Base-by-base conservation (phyloP, 1,140 invertebrate genomes). In the Diachasmimorpha longicaudata region DNA sequence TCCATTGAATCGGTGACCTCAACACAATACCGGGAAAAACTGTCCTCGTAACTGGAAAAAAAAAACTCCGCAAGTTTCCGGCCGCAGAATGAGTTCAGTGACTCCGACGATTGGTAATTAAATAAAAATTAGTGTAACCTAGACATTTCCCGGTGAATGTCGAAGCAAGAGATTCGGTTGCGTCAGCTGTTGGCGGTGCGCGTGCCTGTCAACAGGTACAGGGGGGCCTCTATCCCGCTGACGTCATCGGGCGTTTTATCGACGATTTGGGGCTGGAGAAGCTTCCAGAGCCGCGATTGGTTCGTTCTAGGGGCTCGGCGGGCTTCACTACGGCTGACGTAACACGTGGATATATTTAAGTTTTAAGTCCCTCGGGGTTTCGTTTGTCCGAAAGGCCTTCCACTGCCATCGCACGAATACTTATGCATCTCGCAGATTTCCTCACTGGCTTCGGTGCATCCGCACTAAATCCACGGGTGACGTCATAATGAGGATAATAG, bases 261-360 rank as follows among this genome's bases (percentile, higher is more conserved):
- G 48, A 58, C n/a, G 23, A 68, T 25, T 48, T 11, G 37, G 6
- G 36, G 39, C 48, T 58, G 23, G 70, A 71, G 14, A 44, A 52
- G n/a, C 9, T 16, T 71, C 58, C 37, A 23, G 10, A 16, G 14
- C 42, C 4, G 11, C n/a, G 44, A 83, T 80, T 83, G 81, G 81
- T 75, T 46, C 72, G 78, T 82, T 78, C 48, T 58, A 14, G 78
- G 73, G 77, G 79, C 78, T 75, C 74, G 80, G 46, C 44, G 44
- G 44, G 44, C 44, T 46, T 46, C 44, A 46, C 44, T n/a, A 1
- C 44, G 10, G n/a, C 31, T 46, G 44, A 46, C n/a, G 44, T 46
- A 46, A 46, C 44, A 46, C 44, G 44, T 46, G 44, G 44, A 9
- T 5, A 14, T 46, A 46, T 2, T 46, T 1, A 9, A 10, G 11